phyloP scores from a whole-genome alignment of 2,113 vertebrate genomes.

The Nicator chloris region DNA sequence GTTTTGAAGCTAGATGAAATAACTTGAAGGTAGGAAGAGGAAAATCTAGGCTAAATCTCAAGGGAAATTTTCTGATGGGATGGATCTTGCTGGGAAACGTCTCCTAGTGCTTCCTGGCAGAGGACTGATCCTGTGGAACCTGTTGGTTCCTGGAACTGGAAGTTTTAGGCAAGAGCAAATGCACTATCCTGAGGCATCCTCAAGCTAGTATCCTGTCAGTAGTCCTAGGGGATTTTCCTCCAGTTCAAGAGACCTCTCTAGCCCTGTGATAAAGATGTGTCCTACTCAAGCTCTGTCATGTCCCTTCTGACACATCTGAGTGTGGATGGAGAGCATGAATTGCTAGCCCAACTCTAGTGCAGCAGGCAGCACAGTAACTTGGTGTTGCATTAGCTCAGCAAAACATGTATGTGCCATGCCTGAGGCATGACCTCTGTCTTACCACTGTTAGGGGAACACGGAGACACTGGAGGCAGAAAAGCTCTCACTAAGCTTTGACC shows the following conservation, averaged over 20 bases:
- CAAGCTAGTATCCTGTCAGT: background rate
- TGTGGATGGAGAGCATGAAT: background rate
- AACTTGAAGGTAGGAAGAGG: background rate
- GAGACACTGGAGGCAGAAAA: background rate
- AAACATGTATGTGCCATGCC: background rate
- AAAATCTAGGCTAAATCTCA: background rate
- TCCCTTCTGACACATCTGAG: background rate
- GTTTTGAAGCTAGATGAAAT: background rate
- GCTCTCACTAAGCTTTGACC: background rate
- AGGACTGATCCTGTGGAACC: background rate
- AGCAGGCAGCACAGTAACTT: background rate
- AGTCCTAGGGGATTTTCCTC: background rate
- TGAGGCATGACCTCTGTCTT: background rate
- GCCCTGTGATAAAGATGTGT: background rate
- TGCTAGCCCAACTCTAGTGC: background rate
- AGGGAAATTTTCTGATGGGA: background rate
- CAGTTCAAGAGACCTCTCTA: background rate
- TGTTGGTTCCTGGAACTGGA: background rate
- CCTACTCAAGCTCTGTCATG: background rate
- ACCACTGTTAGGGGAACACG: fast-evolving
- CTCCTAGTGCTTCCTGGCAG: background rate
- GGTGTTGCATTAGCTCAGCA: background rate
- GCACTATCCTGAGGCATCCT: background rate
- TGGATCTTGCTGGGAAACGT: background rate
- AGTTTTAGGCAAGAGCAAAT: background rate